A percentile compares a stretch with the other conserved stretches of the same genome.
Conservation (phyloP, 2,113 vertebrate species). For the Melozone crissalis region DNA sequence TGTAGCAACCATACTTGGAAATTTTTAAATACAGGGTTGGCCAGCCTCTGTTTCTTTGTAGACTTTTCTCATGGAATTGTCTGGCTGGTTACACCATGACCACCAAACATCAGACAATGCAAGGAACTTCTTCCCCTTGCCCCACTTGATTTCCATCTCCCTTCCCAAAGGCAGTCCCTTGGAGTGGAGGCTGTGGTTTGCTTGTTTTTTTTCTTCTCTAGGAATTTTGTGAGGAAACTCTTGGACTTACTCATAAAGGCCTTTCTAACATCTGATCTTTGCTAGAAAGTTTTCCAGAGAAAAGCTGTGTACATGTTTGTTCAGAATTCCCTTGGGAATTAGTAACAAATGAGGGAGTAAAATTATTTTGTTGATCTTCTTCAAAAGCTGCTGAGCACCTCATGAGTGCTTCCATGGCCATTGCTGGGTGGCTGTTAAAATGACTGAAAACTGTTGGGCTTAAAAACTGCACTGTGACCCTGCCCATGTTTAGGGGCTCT, state of each 20-base stretch:
- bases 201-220: not conserved
- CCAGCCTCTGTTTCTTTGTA: not conserved
- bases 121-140: not conserved
- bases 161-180: not conserved
- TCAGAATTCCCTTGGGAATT: not conserved
- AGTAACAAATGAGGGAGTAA: not conserved
- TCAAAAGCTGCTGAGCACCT: not conserved
- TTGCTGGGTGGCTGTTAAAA: not conserved
- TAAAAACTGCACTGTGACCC: not conserved
- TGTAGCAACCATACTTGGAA: not conserved
- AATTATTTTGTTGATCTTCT: not conserved
- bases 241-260: not conserved
- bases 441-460: not conserved
- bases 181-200: not conserved
- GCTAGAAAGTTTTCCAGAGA: not conserved
- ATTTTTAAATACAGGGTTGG: not conserved
- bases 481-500: not conserved
- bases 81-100: not conserved
- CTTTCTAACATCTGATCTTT: not conserved
- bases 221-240: not conserved
- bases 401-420: not conserved
- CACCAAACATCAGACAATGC: not conserved
- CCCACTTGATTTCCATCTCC: not conserved
- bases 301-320: not conserved
- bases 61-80: constrained; percentile 19